Evolutionary conservation across 2,888 invertebrate genomes (phyloP).

Genomic region (Paralinhomoeus sp.): DNA sequence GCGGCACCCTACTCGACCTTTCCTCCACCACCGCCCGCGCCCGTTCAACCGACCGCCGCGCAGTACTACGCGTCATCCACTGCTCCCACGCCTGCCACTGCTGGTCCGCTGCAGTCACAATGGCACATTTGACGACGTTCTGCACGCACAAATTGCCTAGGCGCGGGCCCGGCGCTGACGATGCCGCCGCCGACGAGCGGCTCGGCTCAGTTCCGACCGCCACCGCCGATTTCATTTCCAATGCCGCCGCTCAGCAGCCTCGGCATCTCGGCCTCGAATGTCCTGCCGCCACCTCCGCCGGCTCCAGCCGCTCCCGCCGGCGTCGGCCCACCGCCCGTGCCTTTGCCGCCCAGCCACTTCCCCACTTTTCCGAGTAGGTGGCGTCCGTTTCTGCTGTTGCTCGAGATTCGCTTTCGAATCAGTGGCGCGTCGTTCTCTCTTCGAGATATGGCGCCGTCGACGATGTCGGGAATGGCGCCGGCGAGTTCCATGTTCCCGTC

Average conservation of each 20-base stretch:
- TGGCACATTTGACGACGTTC: neutral
- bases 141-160: no score
- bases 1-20: neutral
- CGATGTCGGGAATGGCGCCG: no score
- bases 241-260: slow-evolving; percentile 23
- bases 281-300: neutral
- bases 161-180: neutral
- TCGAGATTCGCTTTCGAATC: no score
- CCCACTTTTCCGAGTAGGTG: no score
- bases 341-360: no score
- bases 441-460: no score
- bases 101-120: slow-evolving; percentile 8
- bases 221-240: slow-evolving; percentile 16
- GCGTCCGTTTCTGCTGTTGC: no score
- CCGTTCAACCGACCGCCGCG: neutral
- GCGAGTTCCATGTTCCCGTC: no score
- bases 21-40: neutral
- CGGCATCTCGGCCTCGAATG: slow-evolving; percentile 13
- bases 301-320: no score
- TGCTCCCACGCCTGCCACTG: slow-evolving; percentile 6
- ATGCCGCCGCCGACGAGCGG: neutral
- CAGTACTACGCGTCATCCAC: neutral
- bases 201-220: neutral
- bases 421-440: no score
- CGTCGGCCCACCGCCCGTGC: no score